Evolutionary conservation across 2,113 vertebrate species (phyloP).

Genomic region (Corythoichthys intestinalis): DNA sequence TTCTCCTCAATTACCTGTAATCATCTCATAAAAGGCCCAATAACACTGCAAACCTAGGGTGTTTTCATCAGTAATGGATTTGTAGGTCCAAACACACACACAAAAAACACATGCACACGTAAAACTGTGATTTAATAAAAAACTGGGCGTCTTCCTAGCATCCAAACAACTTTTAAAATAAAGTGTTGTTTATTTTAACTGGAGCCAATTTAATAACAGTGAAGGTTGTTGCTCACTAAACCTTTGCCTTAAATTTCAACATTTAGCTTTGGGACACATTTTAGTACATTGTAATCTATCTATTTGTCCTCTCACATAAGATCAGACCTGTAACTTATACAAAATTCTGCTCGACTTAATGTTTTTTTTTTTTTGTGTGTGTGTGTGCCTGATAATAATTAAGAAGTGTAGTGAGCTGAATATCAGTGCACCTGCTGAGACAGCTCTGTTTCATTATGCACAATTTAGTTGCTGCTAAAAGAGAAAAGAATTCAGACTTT

Average conservation of each 20-base stretch:
- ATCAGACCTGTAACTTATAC: background rate
- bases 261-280: background rate
- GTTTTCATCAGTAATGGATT: background rate
- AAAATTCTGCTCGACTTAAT: background rate
- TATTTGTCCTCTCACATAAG: background rate
- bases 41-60: constrained; percentile 1
- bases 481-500: background rate
- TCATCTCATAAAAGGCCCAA: constrained; percentile 10
- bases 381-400: background rate
- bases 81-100: background rate
- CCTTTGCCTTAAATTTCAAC: background rate
- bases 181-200: background rate
- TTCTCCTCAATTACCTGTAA: constrained; percentile 15
- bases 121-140: background rate
- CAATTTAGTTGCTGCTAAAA: background rate
- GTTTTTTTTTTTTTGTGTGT: background rate
- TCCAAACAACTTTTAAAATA: background rate
- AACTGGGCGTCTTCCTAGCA: background rate
- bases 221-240: background rate
- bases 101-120: background rate
- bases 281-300: background rate
- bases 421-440: background rate
- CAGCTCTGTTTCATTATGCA: constrained; percentile 3
- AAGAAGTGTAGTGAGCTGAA: background rate
- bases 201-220: background rate